Evolutionary conservation across 2,113 vertebrate genomes (phyloP), one percentile per base, ranked within the genome.

Genomic region (Cryptomyrus ogoouensis): DNA sequence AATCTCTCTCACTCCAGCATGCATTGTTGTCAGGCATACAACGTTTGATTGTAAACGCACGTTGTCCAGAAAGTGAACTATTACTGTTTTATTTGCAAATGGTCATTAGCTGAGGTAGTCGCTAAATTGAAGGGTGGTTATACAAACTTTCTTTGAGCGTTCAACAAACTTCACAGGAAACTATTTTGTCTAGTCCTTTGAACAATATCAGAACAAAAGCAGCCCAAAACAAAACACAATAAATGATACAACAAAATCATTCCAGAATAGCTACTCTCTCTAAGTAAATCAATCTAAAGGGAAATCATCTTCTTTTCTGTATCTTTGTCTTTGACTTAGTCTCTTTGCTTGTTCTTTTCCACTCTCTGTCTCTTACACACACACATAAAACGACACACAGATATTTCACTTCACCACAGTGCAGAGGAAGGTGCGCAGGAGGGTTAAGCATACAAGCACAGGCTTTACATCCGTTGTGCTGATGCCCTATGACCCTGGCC

Each of bases 401-500:
- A 31, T 21, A 44, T 66, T 88, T 46, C 52, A 62, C 21, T 5
- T 8, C 50, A 4, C 87, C 35, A 24, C 53, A 50, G 56, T 42
- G 52, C 21, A 66, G 56, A 10, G 52, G 42, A 44, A 87, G 31
- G 85, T 15, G 42, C n/a, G 8, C 12, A 24, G 19, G 46, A 62
- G 42, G 90, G 87, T 80, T 88, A 90, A 88, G 31, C 70, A 62
- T 66, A 42, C 70, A 24, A 15, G 10, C 31, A 50, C 52, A 35
- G 87, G 70, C 85, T 89, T 50, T 74, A 89, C 94, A 93, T 95
- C 94, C 93, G 90, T 90, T 90, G 90, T 85, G 89, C 89, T 42
- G 89, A 50, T 87, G 92, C 93, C 94, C 95, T 94, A 87, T 94
- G 94, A 95, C 94, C 95, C 90, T 27, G 3, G 66, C 88, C 93